A percentile compares a stretch with the other conserved stretches of the same genome.
Evolutionary conservation across 2,113 vertebrate species (phyloP).

Genomic region (Charadrius vociferus): DNA sequence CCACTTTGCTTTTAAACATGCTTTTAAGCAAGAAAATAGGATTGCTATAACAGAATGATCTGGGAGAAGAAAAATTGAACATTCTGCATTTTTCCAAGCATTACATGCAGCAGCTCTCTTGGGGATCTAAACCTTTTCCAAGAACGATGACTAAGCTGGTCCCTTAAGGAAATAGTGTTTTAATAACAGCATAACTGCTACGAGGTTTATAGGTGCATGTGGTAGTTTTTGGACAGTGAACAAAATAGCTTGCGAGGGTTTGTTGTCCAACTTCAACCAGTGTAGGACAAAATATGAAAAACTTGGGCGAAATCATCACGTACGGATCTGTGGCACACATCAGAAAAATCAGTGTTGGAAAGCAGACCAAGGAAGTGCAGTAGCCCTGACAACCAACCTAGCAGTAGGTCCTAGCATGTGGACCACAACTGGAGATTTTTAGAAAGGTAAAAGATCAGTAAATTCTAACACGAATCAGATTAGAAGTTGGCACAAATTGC

Average conservation of each 20-base stretch:
- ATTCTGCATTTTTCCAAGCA: conserved; percentile 20
- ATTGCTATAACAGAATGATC: background rate
- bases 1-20: background rate
- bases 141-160: background rate
- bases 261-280: background rate
- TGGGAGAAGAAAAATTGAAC: background rate
- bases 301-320: background rate
- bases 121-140: conserved; percentile 28
- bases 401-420: background rate
- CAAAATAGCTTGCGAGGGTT: background rate
- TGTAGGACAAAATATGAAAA: background rate
- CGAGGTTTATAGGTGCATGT: background rate
- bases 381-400: background rate
- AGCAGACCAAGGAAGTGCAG: background rate
- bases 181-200: background rate
- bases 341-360: background rate
- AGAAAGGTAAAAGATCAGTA: background rate
- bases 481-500: background rate
- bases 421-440: background rate
- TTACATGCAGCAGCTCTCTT: background rate
- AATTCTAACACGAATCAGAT: background rate
- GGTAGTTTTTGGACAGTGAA: background rate
- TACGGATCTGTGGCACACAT: background rate
- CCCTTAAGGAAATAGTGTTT: background rate
- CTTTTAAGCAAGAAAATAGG: conserved; percentile 10